Base-by-base conservation (phyloP, 2,113 vertebrate genomes). In the Ptilonorhynchus violaceus region DNA sequence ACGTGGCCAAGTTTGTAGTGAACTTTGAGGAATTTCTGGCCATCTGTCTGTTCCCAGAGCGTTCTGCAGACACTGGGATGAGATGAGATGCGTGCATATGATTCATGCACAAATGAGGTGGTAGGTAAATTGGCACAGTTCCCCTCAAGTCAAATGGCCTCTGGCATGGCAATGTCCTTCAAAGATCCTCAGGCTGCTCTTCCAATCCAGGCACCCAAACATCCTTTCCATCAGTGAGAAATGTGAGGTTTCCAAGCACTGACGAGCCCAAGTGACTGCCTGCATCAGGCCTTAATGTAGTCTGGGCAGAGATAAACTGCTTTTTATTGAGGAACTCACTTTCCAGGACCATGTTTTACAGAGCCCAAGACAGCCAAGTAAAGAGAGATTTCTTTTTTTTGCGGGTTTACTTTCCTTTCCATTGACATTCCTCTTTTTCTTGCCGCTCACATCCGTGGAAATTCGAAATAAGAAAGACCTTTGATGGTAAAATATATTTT, bases 401-500 rank as follows among this genome's bases (percentile, higher is more conserved):
- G 21, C 7, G 10, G 21, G 7, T 42, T 93, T 83, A 31, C 31
- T 81, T 75, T 72, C 41, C 78, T 84, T 86, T n/a, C 69, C 27
- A 47, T 58, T 74, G 79, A 56, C 85, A 83, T 12, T 41, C 24
- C 14, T 35, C 90, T 69, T 84, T 76, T 81, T 55, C 62, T 91
- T 91, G 56, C 80, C 16, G 11, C 78, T 95, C 6, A 20, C 77
- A 70, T 96, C 77, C 22, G 12, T 60, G 30, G 67, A 93, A 97
- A 93, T 89, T 56, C 49, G 50, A 92, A 90, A 70, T 85, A 97
- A 85, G 72, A 33, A 69, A 85, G 91, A 90, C 81, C 52, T 97
- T 96, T 94, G 89, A 94, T 60, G 76, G 76, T 97, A 96, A 98
- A 98, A 98, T 98, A 98, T 98, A 97, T 98, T 98, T 98, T 98